Base-by-base conservation (phyloP, 1,140 invertebrate species). In the Ceratosolen solmsi region DNA sequence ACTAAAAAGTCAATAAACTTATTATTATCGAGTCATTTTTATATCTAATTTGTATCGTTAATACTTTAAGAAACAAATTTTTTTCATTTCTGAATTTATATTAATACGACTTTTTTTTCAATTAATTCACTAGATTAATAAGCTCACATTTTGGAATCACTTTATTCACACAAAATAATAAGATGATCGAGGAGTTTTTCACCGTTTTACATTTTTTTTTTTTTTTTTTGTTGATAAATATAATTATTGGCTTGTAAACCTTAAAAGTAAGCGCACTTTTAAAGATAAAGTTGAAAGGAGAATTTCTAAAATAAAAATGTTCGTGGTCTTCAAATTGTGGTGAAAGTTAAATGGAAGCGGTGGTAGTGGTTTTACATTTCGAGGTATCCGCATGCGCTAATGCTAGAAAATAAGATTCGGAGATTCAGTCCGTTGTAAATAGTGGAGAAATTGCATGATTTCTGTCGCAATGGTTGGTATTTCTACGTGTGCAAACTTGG, bases 401-500 rank as follows among this genome's bases (percentile, higher is more conserved):
- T 33, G 25, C 25, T n/a, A 38, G 33, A 25, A 73, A 72, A 60
- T 72, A 79, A 79, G 68, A 72, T 80, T 80, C 15, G 33, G 0
- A 30, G 49, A 46, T 46, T 76, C 56, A 49, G 22, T 56, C 1
- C 49, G 8, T 60, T 58, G n/a, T 22, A 75, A 75, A 60, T 41
- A 60, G 54, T 25, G 30, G 0, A 41, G 27, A 25, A 54, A 68
- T 76, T 36, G 60, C 58, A 77, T 70, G 25, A n/a, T 49, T 33
- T 15, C 20, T 3, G 41, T 17, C 3, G 41, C 49, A 49, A 49
- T 27, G 9, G 13, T 72, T 9, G n/a, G 0, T 30, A 72, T 51
- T 22, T n/a, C 49, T 54, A n/a, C 30, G 22, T 41, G 20, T 33
- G 1, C 20, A 20, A 0, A 25, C 22, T 58, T 20, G 20, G 54